Percentiles rank a stretch among this genome's conserved stretches.
phyloP scores from a whole-genome alignment of 2,888 invertebrate species.

The Heliothis peltigera region DNA sequence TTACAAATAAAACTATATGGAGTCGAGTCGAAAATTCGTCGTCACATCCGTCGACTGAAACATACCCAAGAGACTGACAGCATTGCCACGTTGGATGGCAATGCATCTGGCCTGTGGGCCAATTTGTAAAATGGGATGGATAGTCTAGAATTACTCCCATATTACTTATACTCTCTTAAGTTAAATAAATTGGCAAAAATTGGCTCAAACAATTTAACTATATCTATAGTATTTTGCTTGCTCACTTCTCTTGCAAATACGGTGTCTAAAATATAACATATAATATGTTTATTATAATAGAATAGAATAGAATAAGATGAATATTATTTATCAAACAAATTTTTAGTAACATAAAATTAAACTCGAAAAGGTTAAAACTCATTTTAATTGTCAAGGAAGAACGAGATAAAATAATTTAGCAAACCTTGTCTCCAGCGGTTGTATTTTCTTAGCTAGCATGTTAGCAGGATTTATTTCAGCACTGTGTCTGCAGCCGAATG shows the following conservation, averaged over 20 bases:
- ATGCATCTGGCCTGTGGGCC: background rate
- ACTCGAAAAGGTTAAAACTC: background rate
- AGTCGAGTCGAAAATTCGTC: background rate
- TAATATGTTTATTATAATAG: too few relatives aligned
- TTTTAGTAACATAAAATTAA: background rate
- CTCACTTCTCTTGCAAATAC: too few relatives aligned
- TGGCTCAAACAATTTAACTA: too few relatives aligned
- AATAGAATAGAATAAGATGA: too few relatives aligned
- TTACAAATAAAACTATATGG: background rate
- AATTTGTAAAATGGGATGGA: too few relatives aligned
- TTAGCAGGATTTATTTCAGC: constrained; percentile 43
- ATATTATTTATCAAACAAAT: too few relatives aligned
- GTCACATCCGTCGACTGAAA: background rate
- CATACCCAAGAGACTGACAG: background rate
- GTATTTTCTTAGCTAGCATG: constrained; percentile 16
- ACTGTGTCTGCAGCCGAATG: constrained; percentile 20
- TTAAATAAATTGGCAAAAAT: too few relatives aligned
- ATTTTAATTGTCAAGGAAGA: constrained; percentile 6
- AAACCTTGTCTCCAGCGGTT: constrained; percentile 9
- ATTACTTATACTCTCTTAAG: too few relatives aligned
- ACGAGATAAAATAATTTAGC: constrained; percentile 15
- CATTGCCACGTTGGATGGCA: background rate
- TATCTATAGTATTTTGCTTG: too few relatives aligned
- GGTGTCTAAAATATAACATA: too few relatives aligned
- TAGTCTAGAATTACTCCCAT: too few relatives aligned